phyloP scores from a whole-genome alignment of 2,888 invertebrate species.

The Herminia tarsipennalis region DNA sequence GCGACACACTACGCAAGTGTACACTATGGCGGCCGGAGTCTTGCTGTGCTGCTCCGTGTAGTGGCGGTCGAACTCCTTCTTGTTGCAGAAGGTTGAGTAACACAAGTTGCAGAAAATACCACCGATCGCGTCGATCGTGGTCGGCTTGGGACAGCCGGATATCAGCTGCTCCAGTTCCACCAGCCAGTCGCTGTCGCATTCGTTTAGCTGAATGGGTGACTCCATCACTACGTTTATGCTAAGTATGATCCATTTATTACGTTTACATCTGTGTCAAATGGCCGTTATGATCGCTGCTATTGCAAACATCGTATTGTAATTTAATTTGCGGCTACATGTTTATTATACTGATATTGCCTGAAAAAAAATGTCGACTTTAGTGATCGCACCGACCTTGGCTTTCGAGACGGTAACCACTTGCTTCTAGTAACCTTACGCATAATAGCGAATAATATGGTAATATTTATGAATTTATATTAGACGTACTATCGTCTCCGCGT shows the following conservation, averaged over 20 bases:
- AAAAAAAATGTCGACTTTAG: conserved; percentile 49
- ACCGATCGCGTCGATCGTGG: conserved; percentile 74
- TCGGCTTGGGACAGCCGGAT: conserved; percentile 54
- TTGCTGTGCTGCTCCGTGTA: conserved; percentile 69
- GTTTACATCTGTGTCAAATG: conserved; percentile 65
- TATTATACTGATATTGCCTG: conserved; percentile 56
- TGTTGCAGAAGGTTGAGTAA: conserved; percentile 76
- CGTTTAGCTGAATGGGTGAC: conserved; percentile 42
- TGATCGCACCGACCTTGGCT: conserved; percentile 48
- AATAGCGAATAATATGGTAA: neutral
- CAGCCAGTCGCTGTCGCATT: conserved; percentile 24
- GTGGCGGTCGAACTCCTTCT: conserved; percentile 83
- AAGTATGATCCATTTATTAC: conserved; percentile 76
- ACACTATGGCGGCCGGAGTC: conserved; percentile 62
- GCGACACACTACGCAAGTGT: conserved; percentile 85
- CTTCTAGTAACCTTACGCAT: neutral
- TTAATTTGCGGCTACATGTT: conserved; percentile 70
- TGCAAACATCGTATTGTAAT: conserved; percentile 62
- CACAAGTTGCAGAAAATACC: conserved; percentile 86
- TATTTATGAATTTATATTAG: neutral
- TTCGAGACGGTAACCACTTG: conserved; percentile 20
- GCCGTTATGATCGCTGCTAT: conserved; percentile 59
- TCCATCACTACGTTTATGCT: conserved; percentile 60
- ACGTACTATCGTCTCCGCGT: conserved; percentile 26
- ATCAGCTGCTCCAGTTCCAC: conserved; percentile 30